Evolutionary conservation across 2,113 vertebrate genomes (phyloP).

Genomic region (Sinosuthora webbiana): DNA sequence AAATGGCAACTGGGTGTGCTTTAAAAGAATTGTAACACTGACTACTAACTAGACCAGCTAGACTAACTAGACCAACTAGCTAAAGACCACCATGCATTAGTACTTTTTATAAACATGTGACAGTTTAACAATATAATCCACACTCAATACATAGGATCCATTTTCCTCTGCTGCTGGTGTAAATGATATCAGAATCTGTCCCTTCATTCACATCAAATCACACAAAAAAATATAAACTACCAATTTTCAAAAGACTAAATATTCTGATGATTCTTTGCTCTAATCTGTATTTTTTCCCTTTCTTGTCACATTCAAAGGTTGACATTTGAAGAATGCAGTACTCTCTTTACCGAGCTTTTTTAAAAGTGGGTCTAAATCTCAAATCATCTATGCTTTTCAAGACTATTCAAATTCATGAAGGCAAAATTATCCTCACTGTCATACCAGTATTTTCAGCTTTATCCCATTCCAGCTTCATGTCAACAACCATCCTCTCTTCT

Average conservation of each 20-base stretch:
- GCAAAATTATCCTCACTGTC: constrained; percentile 64
- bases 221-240: constrained; percentile 54
- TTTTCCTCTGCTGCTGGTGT: not conserved
- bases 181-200: constrained; percentile 20
- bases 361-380: constrained; percentile 43
- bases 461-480: constrained; percentile 26
- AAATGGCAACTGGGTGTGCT: not conserved
- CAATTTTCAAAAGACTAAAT: constrained; percentile 57
- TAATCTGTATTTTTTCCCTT: constrained; percentile 45
- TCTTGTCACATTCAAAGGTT: constrained; percentile 53
- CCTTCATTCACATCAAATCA: constrained; percentile 45
- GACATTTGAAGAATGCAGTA: constrained; percentile 53
- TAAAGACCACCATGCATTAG: not conserved
- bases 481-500: constrained; percentile 38
- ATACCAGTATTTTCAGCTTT: constrained; percentile 52
- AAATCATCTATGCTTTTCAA: constrained; percentile 53
- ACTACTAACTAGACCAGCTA: not conserved
- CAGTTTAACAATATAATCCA: not conserved
- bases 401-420: constrained; percentile 59
- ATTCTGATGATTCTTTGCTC: constrained; percentile 58
- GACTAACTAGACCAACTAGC: not conserved
- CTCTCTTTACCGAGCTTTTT: constrained; percentile 34
- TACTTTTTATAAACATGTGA: not conserved
- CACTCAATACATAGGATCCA: not conserved
- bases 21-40: not conserved